These are phyloP conservation scores for Corynorhinus townsendii DNA, from an alignment of 2,113 vertebrate genomes.

Conservation along the genomic window DNA sequence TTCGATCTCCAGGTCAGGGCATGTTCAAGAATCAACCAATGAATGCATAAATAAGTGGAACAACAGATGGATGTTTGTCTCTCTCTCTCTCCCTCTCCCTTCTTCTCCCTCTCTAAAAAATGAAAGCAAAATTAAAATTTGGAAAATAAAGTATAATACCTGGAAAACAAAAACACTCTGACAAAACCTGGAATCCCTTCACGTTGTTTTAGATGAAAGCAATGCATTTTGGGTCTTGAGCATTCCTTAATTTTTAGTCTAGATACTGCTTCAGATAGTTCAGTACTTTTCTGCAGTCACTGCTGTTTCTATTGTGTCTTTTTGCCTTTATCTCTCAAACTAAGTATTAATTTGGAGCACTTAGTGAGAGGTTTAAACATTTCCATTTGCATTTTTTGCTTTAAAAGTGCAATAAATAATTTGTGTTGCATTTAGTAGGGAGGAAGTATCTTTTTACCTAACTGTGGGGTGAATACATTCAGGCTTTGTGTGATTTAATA, in stretches of 20 bases:
- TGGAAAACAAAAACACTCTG: neutral
- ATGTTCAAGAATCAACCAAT: too few relatives aligned
- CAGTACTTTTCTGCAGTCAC: neutral
- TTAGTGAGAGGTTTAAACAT: neutral
- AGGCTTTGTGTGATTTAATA: neutral
- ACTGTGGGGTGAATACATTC: neutral
- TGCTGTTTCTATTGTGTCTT: neutral
- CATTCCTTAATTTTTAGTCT: neutral
- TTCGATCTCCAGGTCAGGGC: too few relatives aligned
- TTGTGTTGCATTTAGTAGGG: neutral
- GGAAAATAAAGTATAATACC: neutral
- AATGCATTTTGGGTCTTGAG: neutral
- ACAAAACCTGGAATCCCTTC: neutral
- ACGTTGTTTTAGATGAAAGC: neutral
- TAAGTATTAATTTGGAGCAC: neutral
- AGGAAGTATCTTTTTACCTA: neutral
- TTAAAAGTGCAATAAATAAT: neutral
- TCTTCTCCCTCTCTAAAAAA: too few relatives aligned
- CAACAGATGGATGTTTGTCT: too few relatives aligned
- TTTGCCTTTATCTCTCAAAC: neutral
- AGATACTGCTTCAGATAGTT: neutral
- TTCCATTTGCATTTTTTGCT: conserved; percentile 19
- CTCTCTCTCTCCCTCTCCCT: too few relatives aligned
- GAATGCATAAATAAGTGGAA: too few relatives aligned
- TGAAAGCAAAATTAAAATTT: neutral